phyloP scores from a whole-genome alignment of 2,888 invertebrate species.

The Yponomeuta malinellus region DNA sequence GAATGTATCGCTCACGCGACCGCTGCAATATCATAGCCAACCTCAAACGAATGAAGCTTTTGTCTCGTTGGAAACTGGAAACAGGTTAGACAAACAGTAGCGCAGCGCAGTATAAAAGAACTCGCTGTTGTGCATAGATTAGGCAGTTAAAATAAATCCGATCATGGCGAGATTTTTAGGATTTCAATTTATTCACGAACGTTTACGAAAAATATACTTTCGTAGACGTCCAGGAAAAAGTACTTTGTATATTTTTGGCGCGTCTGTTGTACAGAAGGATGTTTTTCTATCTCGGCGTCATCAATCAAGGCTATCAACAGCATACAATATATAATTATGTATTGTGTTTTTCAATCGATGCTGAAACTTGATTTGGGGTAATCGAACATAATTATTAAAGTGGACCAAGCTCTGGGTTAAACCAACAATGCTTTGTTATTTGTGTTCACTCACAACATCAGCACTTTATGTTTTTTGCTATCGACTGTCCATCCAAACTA shows the following conservation, averaged over 20 bases:
- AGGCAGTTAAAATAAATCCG: background rate
- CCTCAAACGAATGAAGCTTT: conserved; percentile 41
- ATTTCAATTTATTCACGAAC: no score
- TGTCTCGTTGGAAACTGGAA: conserved; percentile 36
- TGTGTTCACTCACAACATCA: background rate
- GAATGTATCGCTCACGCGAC: conserved; percentile 12
- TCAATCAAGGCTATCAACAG: conserved; percentile 31
- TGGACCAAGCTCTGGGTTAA: conserved; percentile 16
- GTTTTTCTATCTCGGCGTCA: conserved; percentile 12
- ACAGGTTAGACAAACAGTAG: conserved; percentile 65
- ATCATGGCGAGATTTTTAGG: background rate
- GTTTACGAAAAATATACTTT: background rate
- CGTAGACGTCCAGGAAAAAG: no score
- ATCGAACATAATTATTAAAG: background rate
- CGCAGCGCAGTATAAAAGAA: conserved; percentile 32
- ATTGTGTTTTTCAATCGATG: conserved; percentile 8
- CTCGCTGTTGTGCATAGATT: background rate
- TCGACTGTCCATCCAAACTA: background rate
- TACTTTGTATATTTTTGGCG: no score
- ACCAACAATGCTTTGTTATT: background rate
- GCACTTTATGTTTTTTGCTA: background rate
- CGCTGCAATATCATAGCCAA: conserved; percentile 32
- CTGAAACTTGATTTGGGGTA: background rate
- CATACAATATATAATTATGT: conserved; percentile 23
- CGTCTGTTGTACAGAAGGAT: no score